phyloP scores from a whole-genome alignment of 2,888 invertebrate genomes.

The Vesta saturnalis region DNA sequence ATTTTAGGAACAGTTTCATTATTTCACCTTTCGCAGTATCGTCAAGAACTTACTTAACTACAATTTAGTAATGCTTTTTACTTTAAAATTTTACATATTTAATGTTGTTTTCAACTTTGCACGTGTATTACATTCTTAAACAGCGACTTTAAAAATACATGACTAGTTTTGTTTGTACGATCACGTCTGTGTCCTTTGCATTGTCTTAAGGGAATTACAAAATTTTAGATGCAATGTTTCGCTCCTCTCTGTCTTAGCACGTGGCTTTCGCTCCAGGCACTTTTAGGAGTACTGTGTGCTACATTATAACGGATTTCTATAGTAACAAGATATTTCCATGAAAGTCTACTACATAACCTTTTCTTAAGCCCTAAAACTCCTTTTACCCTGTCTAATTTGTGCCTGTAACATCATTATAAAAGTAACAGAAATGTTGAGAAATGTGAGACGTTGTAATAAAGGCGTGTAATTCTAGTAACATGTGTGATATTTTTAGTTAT shows the following conservation, averaged over 20 bases:
- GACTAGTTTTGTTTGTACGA: too few relatives aligned
- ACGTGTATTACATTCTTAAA: too few relatives aligned
- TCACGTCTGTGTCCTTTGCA: not conserved
- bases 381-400: not conserved
- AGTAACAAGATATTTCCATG: not conserved
- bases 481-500: not conserved
- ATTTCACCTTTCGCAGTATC: too few relatives aligned
- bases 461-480: not conserved
- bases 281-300: not conserved
- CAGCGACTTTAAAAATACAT: too few relatives aligned
- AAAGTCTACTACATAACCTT: too few relatives aligned
- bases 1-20: too few relatives aligned
- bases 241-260: not conserved
- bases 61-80: too few relatives aligned
- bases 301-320: not conserved
- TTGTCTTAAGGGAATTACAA: not conserved
- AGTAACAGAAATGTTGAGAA: not conserved
- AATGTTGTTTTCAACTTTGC: too few relatives aligned
- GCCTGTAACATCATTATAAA: not conserved
- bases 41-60: too few relatives aligned
- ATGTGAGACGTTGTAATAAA: not conserved
- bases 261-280: not conserved
- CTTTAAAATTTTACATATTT: too few relatives aligned
- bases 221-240: not conserved
- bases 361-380: not conserved